Base-by-base conservation (phyloP, 2,888 invertebrate genomes). In the Rhamphomyia laevipes region DNA sequence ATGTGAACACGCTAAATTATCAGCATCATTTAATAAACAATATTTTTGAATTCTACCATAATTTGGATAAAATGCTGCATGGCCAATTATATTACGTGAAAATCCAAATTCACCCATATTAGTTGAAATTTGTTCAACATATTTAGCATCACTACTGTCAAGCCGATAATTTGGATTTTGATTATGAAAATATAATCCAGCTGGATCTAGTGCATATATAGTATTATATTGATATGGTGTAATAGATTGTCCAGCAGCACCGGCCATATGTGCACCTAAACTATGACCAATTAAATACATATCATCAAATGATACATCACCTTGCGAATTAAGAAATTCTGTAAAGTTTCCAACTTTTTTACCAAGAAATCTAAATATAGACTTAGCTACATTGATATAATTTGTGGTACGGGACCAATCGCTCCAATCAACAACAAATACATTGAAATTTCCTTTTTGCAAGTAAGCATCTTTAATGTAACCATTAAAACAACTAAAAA, bases 201-300 rank as follows among this genome's bases (percentile, higher is more conserved):
- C 72, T 2, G 73, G 72, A 58, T 21, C 21, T 21, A 21, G 5
- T 4, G 4, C 73, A 55, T 59, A 67, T 4, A 70, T 68, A 1
- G 67, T 66, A 49, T 65, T 64, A 37, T 65, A 61, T n/a, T 59
- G 11, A 30, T 6, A 6, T 1, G 65, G 65, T 1, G 48, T 38
- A 4, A 67, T 56, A 10, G 53, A 57, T 45, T 64, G 63, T 6
- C 72, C 72, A 1, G 67, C 65, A 45, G 68, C 60, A 12, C 73
- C 71, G 0, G 65, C 64, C 7, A 70, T 59, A 45, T 73, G 73
- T 0, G 67, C 73, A 9, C 73, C 73, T 35, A 73, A 47, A 1
- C 71, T 71, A 48, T 73, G 73, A 1, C 73, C 73, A 48, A 72
- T 59, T 0, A 73, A 42, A 31, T 66, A 68, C 3, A 67, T 63